Evolutionary conservation across 2,797 vertebrate genomes (phyloP).

Genomic region (Chlorospingus flavigularis): DNA sequence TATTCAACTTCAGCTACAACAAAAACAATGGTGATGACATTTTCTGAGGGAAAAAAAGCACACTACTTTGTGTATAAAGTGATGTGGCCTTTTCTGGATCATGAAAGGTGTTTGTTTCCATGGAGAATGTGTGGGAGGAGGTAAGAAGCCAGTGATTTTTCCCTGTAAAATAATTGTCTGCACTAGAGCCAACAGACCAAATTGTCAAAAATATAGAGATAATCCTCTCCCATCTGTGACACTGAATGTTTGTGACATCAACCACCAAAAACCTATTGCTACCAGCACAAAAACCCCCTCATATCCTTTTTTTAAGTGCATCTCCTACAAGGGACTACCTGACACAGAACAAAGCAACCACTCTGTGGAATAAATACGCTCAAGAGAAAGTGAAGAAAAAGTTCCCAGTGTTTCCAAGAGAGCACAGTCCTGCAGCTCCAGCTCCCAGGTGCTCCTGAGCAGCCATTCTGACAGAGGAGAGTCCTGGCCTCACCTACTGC

Average conservation of each 20-base stretch:
- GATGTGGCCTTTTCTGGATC: constrained; percentile 31
- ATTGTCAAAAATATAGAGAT: neutral
- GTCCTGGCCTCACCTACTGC: neutral
- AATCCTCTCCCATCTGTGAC: neutral
- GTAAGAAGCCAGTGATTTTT: constrained; percentile 17
- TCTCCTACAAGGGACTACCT: neutral
- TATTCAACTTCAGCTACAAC: neutral
- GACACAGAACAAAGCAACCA: neutral
- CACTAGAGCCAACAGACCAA: neutral
- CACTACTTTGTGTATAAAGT: neutral
- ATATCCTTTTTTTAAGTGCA: neutral
- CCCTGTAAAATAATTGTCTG: constrained; percentile 17
- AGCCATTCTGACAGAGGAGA: neutral
- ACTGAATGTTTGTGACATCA: neutral
- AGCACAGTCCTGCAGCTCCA: neutral
- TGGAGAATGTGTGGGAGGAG: constrained; percentile 55
- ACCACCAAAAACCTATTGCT: neutral
- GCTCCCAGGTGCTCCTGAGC: neutral
- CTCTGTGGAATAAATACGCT: neutral
- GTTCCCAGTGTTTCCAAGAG: neutral
- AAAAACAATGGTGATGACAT: neutral
- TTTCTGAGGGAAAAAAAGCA: neutral
- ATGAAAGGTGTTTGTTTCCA: constrained; percentile 61
- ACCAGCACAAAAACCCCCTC: neutral
- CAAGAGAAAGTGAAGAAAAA: neutral